Base-by-base conservation (phyloP, 1,140 invertebrate genomes). In the Zaprionus kolodkinae region DNA sequence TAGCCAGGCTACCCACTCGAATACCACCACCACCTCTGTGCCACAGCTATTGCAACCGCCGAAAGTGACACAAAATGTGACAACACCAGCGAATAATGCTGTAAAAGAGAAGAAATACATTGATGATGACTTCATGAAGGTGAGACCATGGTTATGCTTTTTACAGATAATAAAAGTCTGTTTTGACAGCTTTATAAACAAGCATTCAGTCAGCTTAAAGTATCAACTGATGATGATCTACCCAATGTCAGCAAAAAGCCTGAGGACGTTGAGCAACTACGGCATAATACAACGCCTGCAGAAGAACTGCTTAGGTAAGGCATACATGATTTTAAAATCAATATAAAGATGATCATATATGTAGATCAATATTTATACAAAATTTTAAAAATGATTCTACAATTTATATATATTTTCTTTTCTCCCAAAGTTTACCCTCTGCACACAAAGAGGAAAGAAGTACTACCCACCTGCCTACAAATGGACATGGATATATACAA, bases 131-230 rank as follows among this genome's bases (percentile, higher is more conserved):
- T 54, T 56, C 40, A 72, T 75, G 81, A 74, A 81, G 78, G 85
- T 89, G 40, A 86, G 82, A 67, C 35, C 43, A 43, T 76, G 69
- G 10, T 21, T 11, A 38, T 27, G 62, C 38, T n/a, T 36, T 76
- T 89, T 89, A 81, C 68, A 78, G 81, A 43, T 81, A 84, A 81
- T 88, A 75, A 81, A 66, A 74, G 69, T 73, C 36, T 50, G 57
- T 89, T 79, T 89, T 81, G 85, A 89, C 86, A 89, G 81, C 72
- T 89, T 81, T 85, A 89, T 88, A 79, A 76, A 75, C 78, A 78
- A 78, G 45, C 69, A 48, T 69, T 21, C 54, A 52, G 56, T 15
- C 69, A 56, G 17, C 45, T 50, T 70, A 77, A 45, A 45, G 33
- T 35, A 35, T 6, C 33, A 7, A 10, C 6, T 35, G 33, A 35